A percentile compares a stretch with the other conserved stretches of the same genome.
Evolutionary conservation across 1,140 invertebrate species (phyloP).

Genomic region (Cotesia vestalis): DNA sequence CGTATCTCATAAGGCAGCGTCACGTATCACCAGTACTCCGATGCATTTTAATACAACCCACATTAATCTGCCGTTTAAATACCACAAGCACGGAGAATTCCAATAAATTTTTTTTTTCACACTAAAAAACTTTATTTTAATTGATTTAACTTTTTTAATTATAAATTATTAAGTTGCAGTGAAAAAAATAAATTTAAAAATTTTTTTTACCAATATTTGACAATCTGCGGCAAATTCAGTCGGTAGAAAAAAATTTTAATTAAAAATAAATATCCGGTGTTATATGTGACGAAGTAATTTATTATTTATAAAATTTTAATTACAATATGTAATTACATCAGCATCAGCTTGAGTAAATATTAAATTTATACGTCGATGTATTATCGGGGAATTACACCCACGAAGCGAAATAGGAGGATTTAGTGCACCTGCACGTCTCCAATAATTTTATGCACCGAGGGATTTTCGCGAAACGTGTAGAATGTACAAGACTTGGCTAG

Average conservation of each 20-base stretch:
- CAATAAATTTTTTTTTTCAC: background rate
- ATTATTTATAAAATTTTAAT: no score
- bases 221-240: background rate
- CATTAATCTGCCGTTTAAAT: slow-evolving; percentile 1
- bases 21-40: slow-evolving; percentile 13
- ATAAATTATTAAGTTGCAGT: no score
- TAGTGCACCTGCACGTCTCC: slow-evolving; percentile 29
- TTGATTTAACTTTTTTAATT: background rate
- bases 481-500: slow-evolving; percentile 23
- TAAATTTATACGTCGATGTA: background rate
- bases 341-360: no score
- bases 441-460: slow-evolving; percentile 34
- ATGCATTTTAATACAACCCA: slow-evolving; percentile 9
- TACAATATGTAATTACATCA: no score
- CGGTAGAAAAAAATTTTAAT: background rate
- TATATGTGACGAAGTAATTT: no score
- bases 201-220: background rate
- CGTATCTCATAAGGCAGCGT: slow-evolving; percentile 2
- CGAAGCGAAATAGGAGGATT: slow-evolving; percentile 17
- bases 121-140: background rate
- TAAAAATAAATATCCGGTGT: no score
- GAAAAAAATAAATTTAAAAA: background rate
- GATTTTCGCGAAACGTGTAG: slow-evolving; percentile 26
- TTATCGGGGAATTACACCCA: background rate
- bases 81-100: background rate